Base-by-base conservation (phyloP, 1,140 invertebrate genomes). In the Leptonema lineaticorne region DNA sequence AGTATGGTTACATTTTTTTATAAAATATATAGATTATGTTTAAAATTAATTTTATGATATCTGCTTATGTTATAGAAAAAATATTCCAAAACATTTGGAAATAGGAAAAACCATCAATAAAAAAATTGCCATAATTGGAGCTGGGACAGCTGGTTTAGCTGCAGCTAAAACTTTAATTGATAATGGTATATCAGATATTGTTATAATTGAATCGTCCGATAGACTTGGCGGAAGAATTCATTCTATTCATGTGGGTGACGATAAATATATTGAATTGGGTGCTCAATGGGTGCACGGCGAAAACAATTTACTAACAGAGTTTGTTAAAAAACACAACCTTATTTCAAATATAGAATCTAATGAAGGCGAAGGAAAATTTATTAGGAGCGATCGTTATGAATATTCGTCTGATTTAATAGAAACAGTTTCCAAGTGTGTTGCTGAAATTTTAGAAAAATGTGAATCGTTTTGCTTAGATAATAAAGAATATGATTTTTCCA, bases 201-300 rank as follows among this genome's bases (percentile, higher is more conserved):
- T 78, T 0, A 74, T 89, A 56, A 71, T 80, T 4, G 89, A 90
- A 80, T 88, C 88, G 2, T 85, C 85, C 7, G 84, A 88, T 64
- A 84, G 87, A 79, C 88, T 80, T 74, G 88, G 88, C 18, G 88
- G 88, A 26, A 79, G 88, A 63, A 85, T 90, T 7, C 85, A 86
- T 72, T 88, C 87, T 0, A 85, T 85, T 56, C 84, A 84, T 78
- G 74, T 89, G 14, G 85, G 85, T 9, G 86, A 89, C 53, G 83
- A 85, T 0, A 84, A 85, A 2, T 84, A 85, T 1, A 71, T 85
- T 70, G 91, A 92, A 76, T 68, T 85, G 8, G 90, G 91, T 11
- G 90, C 90, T 7, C 90, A 92, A 76, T 92, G 90, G 87, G 79
- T 92, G 24, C 90, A 92, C 70, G 90, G 90, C 2, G 79, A 86